These are phyloP conservation scores for Malacoctenus gilli DNA, from an alignment of 2,797 vertebrate genomes.

Conservation along the genomic window DNA sequence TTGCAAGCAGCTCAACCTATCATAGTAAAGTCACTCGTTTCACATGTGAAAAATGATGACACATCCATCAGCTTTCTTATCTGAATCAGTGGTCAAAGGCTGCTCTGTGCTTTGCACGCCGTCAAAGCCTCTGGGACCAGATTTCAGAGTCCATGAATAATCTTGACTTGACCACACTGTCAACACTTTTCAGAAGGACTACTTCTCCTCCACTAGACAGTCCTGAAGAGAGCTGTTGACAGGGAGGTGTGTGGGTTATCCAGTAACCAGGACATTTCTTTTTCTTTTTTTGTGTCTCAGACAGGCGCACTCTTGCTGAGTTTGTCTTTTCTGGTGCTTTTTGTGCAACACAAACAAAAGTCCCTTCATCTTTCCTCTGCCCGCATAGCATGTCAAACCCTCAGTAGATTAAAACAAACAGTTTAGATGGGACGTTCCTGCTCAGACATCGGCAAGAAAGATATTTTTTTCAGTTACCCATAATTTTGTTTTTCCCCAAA, in stretches of 20 bases:
- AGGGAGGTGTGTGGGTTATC: constrained; percentile 5
- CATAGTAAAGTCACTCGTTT: neutral
- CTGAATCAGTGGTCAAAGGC: neutral
- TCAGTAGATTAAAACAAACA: neutral
- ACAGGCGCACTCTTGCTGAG: constrained; percentile 11
- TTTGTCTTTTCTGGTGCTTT: constrained; percentile 14
- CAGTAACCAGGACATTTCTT: constrained; percentile 6
- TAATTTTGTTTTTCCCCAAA: neutral
- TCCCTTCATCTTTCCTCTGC: neutral
- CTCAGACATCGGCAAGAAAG: neutral
- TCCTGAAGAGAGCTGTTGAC: constrained; percentile 12
- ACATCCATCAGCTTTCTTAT: neutral
- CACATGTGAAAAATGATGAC: neutral
- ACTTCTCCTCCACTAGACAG: constrained; percentile 8
- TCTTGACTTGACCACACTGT: constrained; percentile 13
- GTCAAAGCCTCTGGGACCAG: neutral
- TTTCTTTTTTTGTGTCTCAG: too few relatives aligned
- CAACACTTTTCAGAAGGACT: constrained; percentile 1
- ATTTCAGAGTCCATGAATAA: neutral
- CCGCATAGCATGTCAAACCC: neutral
- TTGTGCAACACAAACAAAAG: constrained; percentile 5
- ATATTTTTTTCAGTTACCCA: neutral
- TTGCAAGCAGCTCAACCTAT: neutral
- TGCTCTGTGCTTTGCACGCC: neutral
- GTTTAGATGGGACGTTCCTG: neutral